Evolutionary conservation across 2,888 invertebrate genomes (phyloP).

Genomic region (Lamellibrachia satsuma): DNA sequence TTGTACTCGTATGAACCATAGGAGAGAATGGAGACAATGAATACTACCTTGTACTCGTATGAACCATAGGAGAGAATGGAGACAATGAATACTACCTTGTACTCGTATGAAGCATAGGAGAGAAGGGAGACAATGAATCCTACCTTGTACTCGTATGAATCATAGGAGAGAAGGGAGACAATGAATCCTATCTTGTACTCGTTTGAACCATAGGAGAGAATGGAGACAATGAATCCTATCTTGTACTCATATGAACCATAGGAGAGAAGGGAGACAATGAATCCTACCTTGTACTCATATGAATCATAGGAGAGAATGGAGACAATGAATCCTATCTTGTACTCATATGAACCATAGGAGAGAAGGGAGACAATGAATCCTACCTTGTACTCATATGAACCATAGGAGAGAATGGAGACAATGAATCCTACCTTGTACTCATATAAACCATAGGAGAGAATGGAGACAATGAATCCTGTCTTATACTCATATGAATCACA

Average conservation of each 20-base stretch:
- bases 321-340: background rate
- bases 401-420: no score
- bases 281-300: constrained; percentile 45
- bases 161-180: no score
- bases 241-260: background rate
- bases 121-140: background rate
- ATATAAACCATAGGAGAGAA: no score
- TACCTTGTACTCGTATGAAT: background rate
- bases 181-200: no score
- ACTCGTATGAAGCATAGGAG: no score
- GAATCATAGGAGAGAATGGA: background rate
- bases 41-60: constrained; percentile 43
- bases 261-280: background rate
- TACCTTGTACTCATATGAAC: background rate
- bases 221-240: background rate
- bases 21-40: background rate
- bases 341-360: no score
- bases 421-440: no score
- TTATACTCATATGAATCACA: background rate
- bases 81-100: background rate
- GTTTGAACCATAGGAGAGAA: no score
- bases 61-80: background rate
- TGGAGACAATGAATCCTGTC: background rate
- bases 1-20: background rate
- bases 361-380: background rate